phyloP scores from a whole-genome alignment of 2,888 invertebrate species.

The Pristionchus fissidentatus region DNA sequence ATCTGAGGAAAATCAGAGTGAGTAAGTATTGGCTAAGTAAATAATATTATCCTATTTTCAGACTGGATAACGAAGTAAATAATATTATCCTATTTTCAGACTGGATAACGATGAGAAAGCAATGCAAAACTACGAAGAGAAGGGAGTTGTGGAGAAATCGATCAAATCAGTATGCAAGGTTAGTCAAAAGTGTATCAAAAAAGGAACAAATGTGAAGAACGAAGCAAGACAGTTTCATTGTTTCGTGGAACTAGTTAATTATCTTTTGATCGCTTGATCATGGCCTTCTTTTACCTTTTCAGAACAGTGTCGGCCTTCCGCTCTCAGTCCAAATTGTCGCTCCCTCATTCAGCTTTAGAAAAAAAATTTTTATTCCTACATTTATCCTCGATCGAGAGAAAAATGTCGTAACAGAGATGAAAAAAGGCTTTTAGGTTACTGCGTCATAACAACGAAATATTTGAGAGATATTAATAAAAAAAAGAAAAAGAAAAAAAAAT shows the following conservation, averaged over 20 bases:
- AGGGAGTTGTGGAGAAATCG: not conserved
- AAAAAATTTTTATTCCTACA: too few relatives aligned
- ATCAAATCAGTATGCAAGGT: not conserved
- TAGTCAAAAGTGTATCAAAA: not conserved
- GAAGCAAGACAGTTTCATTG: not conserved
- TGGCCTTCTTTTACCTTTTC: not conserved
- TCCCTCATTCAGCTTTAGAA: not conserved
- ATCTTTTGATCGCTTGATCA: too few relatives aligned
- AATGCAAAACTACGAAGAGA: not conserved
- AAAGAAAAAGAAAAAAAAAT: too few relatives aligned
- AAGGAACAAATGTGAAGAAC: too few relatives aligned
- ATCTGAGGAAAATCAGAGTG: too few relatives aligned
- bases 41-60: not conserved
- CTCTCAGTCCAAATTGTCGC: slow-evolving; percentile 24
- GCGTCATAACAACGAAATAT: too few relatives aligned
- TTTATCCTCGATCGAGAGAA: too few relatives aligned
- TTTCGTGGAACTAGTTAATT: not conserved
- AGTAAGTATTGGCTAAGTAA: too few relatives aligned
- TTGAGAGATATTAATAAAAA: too few relatives aligned
- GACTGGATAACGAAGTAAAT: not conserved
- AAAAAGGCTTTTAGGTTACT: too few relatives aligned
- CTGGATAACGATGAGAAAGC: not conserved
- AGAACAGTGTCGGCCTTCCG: slow-evolving; percentile 19
- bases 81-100: not conserved
- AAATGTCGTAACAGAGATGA: too few relatives aligned